Conservation (phyloP, 2,888 invertebrate genomes). For the Meteorus cinctellus region DNA sequence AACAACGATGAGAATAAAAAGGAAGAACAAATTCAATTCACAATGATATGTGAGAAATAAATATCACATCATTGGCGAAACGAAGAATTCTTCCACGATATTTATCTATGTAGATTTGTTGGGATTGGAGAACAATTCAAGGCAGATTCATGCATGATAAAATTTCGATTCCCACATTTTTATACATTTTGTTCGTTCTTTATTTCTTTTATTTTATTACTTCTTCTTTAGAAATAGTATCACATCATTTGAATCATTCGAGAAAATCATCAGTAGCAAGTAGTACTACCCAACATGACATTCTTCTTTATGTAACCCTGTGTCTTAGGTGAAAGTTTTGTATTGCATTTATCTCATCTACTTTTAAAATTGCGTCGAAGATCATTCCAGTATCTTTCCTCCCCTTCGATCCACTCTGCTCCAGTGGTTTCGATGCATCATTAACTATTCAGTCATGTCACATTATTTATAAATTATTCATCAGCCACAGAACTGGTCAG, state of each 20-base stretch:
- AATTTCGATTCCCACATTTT: conserved; percentile 43
- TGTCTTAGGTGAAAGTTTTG: not conserved
- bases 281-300: not conserved
- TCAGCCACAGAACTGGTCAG: not conserved
- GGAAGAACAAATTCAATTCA: not conserved
- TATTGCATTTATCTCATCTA: not conserved
- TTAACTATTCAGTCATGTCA: not conserved
- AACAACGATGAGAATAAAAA: not conserved
- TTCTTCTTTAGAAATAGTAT: not conserved
- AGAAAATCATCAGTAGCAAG: not conserved
- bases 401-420: not conserved
- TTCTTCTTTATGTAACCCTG: not conserved
- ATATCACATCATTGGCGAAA: conserved; percentile 54
- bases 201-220: conserved; percentile 32
- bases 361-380: not conserved
- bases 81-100: conserved; percentile 54
- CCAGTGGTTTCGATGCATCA: not conserved
- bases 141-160: conserved; percentile 65
- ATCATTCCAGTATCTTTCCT: not conserved
- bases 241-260: not conserved
- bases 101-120: conserved; percentile 62
- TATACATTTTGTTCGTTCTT: conserved; percentile 3
- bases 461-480: not conserved
- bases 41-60: not conserved
- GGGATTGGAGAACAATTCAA: conserved; percentile 57